These are phyloP conservation scores for Tiaroga cobitis DNA, from an alignment of 2,797 vertebrate species.

Conservation along the genomic window DNA sequence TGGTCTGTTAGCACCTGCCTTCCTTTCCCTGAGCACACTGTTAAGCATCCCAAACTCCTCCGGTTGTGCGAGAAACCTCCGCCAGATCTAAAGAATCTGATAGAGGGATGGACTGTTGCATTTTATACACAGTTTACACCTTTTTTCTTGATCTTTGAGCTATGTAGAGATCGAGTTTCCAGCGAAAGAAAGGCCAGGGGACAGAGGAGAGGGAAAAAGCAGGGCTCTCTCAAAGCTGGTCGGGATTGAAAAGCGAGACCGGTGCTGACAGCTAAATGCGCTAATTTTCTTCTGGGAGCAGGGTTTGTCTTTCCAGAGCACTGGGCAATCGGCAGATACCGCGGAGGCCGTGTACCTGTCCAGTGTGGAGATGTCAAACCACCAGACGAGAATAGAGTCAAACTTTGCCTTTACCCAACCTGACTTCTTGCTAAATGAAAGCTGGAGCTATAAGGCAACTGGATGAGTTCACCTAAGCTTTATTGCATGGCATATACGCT, in stretches of 20 bases:
- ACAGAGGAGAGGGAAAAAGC: constrained; percentile 55
- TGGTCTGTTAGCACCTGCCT: background rate
- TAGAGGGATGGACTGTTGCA: constrained; percentile 86
- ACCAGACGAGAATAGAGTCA: background rate
- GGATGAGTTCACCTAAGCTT: background rate
- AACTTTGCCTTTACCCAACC: constrained; percentile 44
- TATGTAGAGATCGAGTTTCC: constrained; percentile 88
- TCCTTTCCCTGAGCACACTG: background rate
- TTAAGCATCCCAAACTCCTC: background rate
- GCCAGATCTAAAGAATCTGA: constrained; percentile 72
- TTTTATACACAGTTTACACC: constrained; percentile 91
- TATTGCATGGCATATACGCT: background rate
- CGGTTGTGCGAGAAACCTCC: constrained; percentile 55
- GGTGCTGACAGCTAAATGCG: constrained; percentile 99
- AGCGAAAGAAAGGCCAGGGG: constrained; percentile 79
- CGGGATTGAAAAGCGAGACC: constrained; percentile 94
- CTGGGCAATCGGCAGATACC: constrained; percentile 83
- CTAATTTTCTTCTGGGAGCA: constrained; percentile 95
- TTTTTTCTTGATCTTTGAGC: constrained; percentile 91
- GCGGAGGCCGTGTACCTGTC: constrained; percentile 83
- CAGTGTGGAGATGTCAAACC: constrained; percentile 80
- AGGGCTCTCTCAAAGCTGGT: constrained; percentile 88
- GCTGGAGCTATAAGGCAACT: constrained; percentile 16
- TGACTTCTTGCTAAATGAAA: constrained; percentile 25
- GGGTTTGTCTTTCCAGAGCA: constrained; percentile 86